These are phyloP conservation scores for Rhodophaea formosa DNA, from an alignment of 2,888 invertebrate species.

Conservation along the genomic window DNA sequence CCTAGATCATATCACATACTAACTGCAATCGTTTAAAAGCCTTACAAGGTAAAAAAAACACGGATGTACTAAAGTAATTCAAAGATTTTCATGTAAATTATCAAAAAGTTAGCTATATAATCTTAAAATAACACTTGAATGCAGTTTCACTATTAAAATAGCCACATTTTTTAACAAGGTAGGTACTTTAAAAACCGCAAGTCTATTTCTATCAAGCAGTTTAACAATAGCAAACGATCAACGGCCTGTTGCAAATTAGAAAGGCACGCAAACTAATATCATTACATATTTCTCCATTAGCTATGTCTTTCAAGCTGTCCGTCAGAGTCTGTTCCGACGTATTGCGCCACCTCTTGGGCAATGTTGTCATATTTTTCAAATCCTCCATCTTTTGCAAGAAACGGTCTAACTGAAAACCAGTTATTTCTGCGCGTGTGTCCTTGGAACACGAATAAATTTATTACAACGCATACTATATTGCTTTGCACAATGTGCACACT, in stretches of 20 bases:
- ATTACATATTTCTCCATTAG: background rate
- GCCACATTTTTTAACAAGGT: no score
- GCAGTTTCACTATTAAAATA: no score
- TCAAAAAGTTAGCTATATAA: no score
- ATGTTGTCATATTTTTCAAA: conserved; percentile 11
- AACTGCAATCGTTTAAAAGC: no score
- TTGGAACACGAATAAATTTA: conserved; percentile 25
- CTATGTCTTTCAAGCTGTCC: background rate
- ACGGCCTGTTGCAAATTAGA: background rate
- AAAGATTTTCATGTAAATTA: no score
- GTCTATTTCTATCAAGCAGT: background rate
- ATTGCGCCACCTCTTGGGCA: conserved; percentile 10
- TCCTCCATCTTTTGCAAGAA: conserved; percentile 17
- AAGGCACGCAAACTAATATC: background rate
- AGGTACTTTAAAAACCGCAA: no score
- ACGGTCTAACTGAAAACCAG: conserved; percentile 22
- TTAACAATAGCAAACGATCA: background rate
- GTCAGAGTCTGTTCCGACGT: conserved; percentile 6
- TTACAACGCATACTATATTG: conserved; percentile 19
- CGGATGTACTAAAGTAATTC: no score
- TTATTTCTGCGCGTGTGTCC: conserved; percentile 20
- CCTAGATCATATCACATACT: no score
- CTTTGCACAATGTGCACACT: conserved; percentile 22
- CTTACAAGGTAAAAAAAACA: no score
- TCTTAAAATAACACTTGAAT: no score